A percentile compares a stretch with the other conserved stretches of the same genome.
These are phyloP conservation scores for Streptopelia turtur DNA, from an alignment of 2,797 vertebrate species.

Conservation along the genomic window DNA sequence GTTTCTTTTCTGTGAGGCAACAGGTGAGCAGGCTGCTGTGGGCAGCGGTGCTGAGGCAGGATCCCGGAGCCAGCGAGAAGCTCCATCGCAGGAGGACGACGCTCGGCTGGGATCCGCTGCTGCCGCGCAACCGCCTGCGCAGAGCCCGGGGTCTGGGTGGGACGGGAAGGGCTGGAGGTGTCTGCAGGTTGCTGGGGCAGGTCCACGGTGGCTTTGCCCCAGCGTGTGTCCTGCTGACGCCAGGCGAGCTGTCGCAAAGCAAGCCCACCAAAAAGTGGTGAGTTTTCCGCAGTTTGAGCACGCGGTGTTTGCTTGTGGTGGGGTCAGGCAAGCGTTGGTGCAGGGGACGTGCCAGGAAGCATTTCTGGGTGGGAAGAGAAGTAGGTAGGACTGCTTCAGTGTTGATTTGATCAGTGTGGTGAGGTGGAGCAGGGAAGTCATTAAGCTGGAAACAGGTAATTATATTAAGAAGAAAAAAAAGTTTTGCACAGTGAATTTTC, in stretches of 20 bases:
- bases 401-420: not conserved
- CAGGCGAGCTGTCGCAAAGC: not conserved
- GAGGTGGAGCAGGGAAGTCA: constrained; percentile 16
- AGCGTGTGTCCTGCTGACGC: accelerated
- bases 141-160: not conserved
- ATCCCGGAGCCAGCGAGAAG: not conserved
- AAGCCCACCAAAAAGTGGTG: accelerated
- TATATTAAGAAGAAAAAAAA: not conserved
- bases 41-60: not conserved
- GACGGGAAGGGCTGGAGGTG: not conserved
- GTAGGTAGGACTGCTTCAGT: not conserved
- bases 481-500: constrained; percentile 1
- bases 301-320: accelerated
- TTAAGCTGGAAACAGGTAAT: constrained; percentile 47
- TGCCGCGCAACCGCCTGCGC: accelerated
- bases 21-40: not conserved
- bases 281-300: accelerated
- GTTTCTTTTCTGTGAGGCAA: not conserved
- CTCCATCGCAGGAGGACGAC: not conserved
- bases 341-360: not conserved
- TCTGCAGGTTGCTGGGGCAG: not conserved
- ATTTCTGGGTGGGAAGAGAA: not conserved
- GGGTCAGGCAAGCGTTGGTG: not conserved
- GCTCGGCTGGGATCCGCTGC: not conserved
- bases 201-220: not conserved